Percentiles rank a stretch among this genome's conserved stretches.
phyloP scores from a whole-genome alignment of 2,888 invertebrate genomes.

The Troilus luridus region DNA sequence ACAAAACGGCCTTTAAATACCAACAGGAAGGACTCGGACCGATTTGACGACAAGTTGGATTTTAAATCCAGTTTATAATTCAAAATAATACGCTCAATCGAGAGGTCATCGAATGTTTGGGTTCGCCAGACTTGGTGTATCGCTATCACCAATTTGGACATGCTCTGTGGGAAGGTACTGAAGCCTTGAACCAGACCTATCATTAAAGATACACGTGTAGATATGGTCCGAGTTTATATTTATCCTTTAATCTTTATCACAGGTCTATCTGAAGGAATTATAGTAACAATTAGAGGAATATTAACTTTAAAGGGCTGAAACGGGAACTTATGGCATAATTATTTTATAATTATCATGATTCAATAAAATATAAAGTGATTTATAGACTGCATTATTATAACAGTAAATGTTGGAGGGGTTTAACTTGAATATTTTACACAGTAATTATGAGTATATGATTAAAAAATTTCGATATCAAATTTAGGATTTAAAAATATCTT shows the following conservation, averaged over 20 bases:
- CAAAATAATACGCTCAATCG: background rate
- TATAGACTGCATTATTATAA: too few relatives aligned
- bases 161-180: background rate
- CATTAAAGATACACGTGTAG: background rate
- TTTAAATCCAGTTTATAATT: background rate
- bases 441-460: too few relatives aligned
- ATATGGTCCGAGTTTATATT: background rate
- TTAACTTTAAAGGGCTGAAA: too few relatives aligned
- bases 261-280: background rate
- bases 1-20: constrained; percentile 8
- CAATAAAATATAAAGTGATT: too few relatives aligned
- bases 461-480: too few relatives aligned
- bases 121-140: background rate
- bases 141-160: background rate
- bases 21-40: constrained; percentile 1
- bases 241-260: background rate
- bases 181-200: background rate
- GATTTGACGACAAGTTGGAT: background rate
- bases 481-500: too few relatives aligned
- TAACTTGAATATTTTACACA: too few relatives aligned
- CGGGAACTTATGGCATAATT: too few relatives aligned
- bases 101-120: background rate
- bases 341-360: too few relatives aligned
- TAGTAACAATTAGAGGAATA: background rate
- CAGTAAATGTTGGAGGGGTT: too few relatives aligned